Percentiles rank a stretch among this genome's conserved stretches.
These are phyloP conservation scores for Caranx melampygus DNA, from an alignment of 2,113 vertebrate genomes.

Conservation along the genomic window DNA sequence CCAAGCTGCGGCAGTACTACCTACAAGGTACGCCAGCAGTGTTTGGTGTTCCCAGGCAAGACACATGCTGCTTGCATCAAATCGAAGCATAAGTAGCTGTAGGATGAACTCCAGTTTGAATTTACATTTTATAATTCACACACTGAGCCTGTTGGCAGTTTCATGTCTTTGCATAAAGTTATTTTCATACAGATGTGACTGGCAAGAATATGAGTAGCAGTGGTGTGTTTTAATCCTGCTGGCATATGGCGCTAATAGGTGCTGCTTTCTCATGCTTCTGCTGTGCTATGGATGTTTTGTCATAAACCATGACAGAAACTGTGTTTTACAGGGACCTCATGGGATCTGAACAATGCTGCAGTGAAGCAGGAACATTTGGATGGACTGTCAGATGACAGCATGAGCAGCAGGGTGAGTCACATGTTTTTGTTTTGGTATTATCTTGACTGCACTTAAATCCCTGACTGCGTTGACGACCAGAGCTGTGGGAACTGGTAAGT, in stretches of 20 bases:
- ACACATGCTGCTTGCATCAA: slow-evolving; percentile 2
- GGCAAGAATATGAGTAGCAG: background rate
- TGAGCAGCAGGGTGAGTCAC: slow-evolving; percentile 71
- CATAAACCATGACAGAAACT: background rate
- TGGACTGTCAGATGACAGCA: slow-evolving; percentile 38
- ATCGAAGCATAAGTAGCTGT: background rate
- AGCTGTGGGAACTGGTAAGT: slow-evolving; percentile 16
- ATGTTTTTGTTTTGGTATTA: slow-evolving; percentile 11
- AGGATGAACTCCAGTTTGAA: slow-evolving; percentile 1
- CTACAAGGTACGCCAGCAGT: slow-evolving; percentile 75
- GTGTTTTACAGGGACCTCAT: slow-evolving; percentile 63
- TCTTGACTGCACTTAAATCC: background rate
- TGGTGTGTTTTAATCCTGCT: background rate
- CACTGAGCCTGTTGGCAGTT: background rate
- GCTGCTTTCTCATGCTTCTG: slow-evolving; percentile 9
- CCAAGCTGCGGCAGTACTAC: slow-evolving; percentile 85
- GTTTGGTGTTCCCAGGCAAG: background rate
- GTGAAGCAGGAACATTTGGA: slow-evolving; percentile 43
- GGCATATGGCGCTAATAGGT: background rate
- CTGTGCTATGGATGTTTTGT: slow-evolving; percentile 8
- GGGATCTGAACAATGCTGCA: slow-evolving; percentile 58
- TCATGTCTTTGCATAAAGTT: slow-evolving; percentile 22
- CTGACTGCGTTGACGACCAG: background rate
- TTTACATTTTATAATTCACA: slow-evolving; percentile 30
- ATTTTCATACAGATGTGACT: slow-evolving; percentile 13